Evolutionary conservation across 2,797 vertebrate species (phyloP).

Genomic region (Cottoperca gobio): DNA sequence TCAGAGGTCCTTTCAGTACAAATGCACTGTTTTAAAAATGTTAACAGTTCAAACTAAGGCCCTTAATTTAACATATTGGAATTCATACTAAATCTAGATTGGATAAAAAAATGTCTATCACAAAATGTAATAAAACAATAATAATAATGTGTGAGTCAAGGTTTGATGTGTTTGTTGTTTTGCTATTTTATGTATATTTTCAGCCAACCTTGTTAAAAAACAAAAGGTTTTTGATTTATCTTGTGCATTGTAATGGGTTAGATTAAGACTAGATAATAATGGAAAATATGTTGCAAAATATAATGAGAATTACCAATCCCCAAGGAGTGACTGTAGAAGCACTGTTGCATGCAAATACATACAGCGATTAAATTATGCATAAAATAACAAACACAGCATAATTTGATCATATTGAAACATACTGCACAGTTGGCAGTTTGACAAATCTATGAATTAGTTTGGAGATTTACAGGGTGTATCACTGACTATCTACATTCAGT

Average conservation of each 20-base stretch:
- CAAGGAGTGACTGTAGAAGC: not conserved
- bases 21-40: not conserved
- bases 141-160: not conserved
- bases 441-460: conserved; percentile 8
- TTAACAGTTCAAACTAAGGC: not conserved
- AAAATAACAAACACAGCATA: not conserved
- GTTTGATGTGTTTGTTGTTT: not conserved
- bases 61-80: too few relatives aligned
- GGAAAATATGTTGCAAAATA: not conserved
- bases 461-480: not conserved
- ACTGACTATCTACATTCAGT: not conserved
- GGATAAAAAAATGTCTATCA: not conserved
- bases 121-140: not conserved
- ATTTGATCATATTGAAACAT: not conserved
- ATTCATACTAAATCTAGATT: not conserved
- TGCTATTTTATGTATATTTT: not conserved
- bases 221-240: not conserved
- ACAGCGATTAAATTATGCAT: not conserved
- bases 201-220: not conserved
- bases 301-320: not conserved
- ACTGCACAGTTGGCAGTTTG: not conserved
- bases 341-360: not conserved
- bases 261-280: not conserved
- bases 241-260: too few relatives aligned
- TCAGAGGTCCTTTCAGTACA: not conserved